These are phyloP conservation scores for Pterostichus madidus DNA, from an alignment of 2,888 invertebrate genomes.

Conservation along the genomic window DNA sequence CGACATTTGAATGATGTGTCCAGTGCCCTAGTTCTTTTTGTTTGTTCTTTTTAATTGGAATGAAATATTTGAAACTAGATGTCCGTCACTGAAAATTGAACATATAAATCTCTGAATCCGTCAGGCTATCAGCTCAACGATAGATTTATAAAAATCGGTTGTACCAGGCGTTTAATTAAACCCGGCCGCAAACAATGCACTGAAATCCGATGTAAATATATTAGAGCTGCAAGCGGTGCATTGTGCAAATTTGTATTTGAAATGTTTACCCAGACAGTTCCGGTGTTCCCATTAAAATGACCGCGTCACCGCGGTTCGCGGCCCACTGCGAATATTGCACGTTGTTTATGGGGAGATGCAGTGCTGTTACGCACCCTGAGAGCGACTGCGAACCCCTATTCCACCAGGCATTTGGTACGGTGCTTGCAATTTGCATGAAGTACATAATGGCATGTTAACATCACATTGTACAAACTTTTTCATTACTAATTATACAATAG, in stretches of 20 bases:
- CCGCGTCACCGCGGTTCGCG: conserved; percentile 30
- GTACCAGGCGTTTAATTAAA: conserved; percentile 62
- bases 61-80: conserved; percentile 40
- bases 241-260: conserved; percentile 66
- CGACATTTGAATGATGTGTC: neutral
- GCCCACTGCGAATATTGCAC: conserved; percentile 59
- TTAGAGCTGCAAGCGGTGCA: conserved; percentile 58
- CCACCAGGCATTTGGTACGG: conserved; percentile 2
- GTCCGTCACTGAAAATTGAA: conserved; percentile 54
- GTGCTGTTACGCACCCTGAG: conserved; percentile 3
- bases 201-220: conserved; percentile 64
- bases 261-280: conserved; percentile 59
- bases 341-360: conserved; percentile 57
- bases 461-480: conserved; percentile 14
- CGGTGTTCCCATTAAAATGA: conserved; percentile 59
- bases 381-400: neutral
- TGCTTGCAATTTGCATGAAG: conserved; percentile 14
- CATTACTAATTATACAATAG: neutral
- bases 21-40: conserved; percentile 24
- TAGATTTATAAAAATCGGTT: conserved; percentile 58
- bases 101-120: conserved; percentile 55
- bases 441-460: conserved; percentile 3
- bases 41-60: conserved; percentile 33
- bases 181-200: conserved; percentile 58
- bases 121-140: conserved; percentile 47